Evolutionary conservation across 2,888 invertebrate genomes (phyloP), one percentile per base, ranked within the genome.

Genomic region (Copidosoma aretas): DNA sequence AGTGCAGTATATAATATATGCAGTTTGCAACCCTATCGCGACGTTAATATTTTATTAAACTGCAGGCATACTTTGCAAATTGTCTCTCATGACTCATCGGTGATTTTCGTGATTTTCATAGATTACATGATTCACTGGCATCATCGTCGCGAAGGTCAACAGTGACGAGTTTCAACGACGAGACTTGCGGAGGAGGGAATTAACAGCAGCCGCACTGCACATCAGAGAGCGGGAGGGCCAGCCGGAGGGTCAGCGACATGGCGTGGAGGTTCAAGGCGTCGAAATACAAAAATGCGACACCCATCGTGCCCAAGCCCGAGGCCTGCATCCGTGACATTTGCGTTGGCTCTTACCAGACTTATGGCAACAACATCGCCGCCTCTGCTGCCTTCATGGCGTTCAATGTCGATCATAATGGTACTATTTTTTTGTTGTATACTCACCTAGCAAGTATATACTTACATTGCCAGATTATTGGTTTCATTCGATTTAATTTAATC

Each of bases 221-320:
- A 32, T 32, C 32, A 32, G 32, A 32, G 32, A 8, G 8, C 32
- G 32, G 8, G 32, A 32, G 32, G n/a, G n/a, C n/a, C n/a, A n/a
- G n/a, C n/a, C n/a, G n/a, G n/a, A 73, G 66, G 71, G 72, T 67
- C 62, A 72, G 72, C 75, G 84, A 78, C 73, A 94, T 95, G 94
- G 93, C 94, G 85, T 94, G 94, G 93, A 89, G 96, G 86, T 97
- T 97, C 86, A 97, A 97, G 88, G 95, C 95, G 83, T 97, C 97
- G 73, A 98, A 98, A 86, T 98, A 95, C 86, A 98, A 97, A 89
- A 98, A 98, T 91, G 95, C 97, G 73, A 93, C 95, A 76, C 96
- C 97, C 54, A 95, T 96, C 80, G 92, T 95, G 80, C 96, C 97
- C 51, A 97, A 97, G 84, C 95, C 95, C 70, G 97, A 97, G 87